Evolutionary conservation across 2,888 invertebrate genomes (phyloP), one percentile per base, ranked within the genome.

Genomic region (Microctonus hyperodae): DNA sequence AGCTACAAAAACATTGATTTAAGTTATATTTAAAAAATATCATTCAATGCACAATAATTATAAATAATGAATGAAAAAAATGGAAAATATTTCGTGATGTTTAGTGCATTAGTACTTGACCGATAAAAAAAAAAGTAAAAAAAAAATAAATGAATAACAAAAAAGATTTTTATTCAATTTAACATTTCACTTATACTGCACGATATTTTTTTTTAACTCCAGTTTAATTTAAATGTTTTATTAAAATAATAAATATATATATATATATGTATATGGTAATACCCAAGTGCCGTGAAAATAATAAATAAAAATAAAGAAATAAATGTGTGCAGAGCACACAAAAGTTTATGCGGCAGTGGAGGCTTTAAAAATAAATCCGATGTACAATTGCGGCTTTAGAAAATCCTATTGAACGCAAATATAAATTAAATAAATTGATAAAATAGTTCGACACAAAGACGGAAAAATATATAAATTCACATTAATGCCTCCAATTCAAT

Each of bases 401-500:
- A 40, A 13, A n/a, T 16, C n/a, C 40, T 5, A 16, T 16, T 20
- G n/a, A n/a, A n/a, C n/a, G 25, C 33, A 9, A 6, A 48, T n/a
- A 16, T 20, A 56, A 33, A 33, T n/a, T 33, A 9, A 25, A 16
- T 7, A n/a, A 20, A 33, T 31, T 55, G 33, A 33, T 35, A 28
- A 16, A 55, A 63, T 62, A 58, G 35, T 51, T 64, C 51, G 16
- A 50, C 13, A 57, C 6, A 23, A 62, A 16, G 1, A 44, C 6
- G 6, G 11, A 57, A 5, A 51, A 57, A 57, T 13, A 61, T 48
- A 22, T 23, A 35, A 35, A 33, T 31, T 20, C 28, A 37, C 61
- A 62, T 53, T 25, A 51, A 74, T 73, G 72, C 72, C 76, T 76
- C 73, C 74, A 64, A 71, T 75, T 78, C 72, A 72, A 74, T 78